Evolutionary conservation across 1,140 invertebrate species (phyloP).

Genomic region (Apis dorsata): DNA sequence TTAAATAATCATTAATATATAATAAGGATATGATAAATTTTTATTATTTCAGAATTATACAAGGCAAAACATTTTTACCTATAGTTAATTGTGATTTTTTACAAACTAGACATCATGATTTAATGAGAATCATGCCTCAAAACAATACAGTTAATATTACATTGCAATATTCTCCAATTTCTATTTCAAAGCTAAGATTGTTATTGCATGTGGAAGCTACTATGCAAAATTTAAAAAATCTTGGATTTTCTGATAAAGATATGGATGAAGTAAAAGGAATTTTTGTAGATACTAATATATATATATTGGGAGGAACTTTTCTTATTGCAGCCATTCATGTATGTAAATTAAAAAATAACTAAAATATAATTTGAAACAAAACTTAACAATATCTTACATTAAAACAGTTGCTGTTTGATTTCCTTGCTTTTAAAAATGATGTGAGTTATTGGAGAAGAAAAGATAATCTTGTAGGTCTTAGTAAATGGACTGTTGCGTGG

Average conservation of each 20-base stretch:
- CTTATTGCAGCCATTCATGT: slow-evolving; percentile 96
- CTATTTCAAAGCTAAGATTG: slow-evolving; percentile 87
- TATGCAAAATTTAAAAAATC: slow-evolving; percentile 85
- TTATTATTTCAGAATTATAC: slow-evolving; percentile 81
- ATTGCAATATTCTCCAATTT: slow-evolving; percentile 83
- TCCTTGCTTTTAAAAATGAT: slow-evolving; percentile 98
- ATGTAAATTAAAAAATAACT: slow-evolving; percentile 78
- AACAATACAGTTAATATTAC: slow-evolving; percentile 82
- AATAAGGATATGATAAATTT: neutral
- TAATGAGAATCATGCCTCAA: slow-evolving; percentile 83
- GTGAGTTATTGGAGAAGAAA: slow-evolving; percentile 95
- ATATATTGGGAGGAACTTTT: slow-evolving; percentile 95
- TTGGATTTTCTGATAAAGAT: slow-evolving; percentile 96
- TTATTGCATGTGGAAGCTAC: slow-evolving; percentile 90
- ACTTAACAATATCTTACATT: slow-evolving; percentile 36
- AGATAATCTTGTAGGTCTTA: slow-evolving; percentile 93
- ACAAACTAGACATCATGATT: slow-evolving; percentile 87
- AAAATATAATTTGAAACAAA: neutral
- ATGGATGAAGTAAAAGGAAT: slow-evolving; percentile 98
- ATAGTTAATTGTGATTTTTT: slow-evolving; percentile 91
- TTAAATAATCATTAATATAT: neutral
- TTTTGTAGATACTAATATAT: slow-evolving; percentile 97
- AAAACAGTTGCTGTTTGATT: slow-evolving; percentile 95
- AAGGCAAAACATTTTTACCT: slow-evolving; percentile 88
- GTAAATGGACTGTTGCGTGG: slow-evolving; percentile 94